Evolutionary conservation across 2,888 invertebrate species (phyloP), one percentile per base, ranked within the genome.

Genomic region (Ophioninae sp.): DNA sequence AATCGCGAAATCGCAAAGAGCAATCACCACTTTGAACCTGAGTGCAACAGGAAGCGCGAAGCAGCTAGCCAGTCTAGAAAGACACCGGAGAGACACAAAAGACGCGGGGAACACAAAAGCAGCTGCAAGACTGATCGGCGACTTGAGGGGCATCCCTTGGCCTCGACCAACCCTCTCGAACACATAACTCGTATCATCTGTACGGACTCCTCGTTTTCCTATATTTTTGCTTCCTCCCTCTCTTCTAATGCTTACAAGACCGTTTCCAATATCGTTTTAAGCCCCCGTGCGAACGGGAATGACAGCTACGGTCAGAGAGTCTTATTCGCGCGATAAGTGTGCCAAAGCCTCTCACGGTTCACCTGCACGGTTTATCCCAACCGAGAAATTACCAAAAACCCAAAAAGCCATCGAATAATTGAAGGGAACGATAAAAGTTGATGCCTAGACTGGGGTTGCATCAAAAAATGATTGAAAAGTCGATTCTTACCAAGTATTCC

Each of bases 81-180:
- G 82, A 86, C 77, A 85, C 64, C 61, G 78, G 80, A 65, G 74
- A 87, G 83, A 86, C 83, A 88, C 30, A 30, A 30, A 30, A 30
- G 30, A 30, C 89, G 89, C 91, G 91, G 91, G 90, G 89, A 85
- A 83, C 90, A 85, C 87, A 89, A 87, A 87, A 87, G 90, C 88
- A 87, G 90, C 88, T 88, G 77, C 88, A 92, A 92, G 92, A 92
- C 92, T 92, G 90, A 87, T 84, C 88, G 88, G 30, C 30, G 89
- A 93, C 93, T 93, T 93, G 93, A 92, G 91, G 90, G 93, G 93
- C 89, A 91, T 93, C 93, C 89, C 92, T 90, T 91, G 93, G 91
- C 93, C 93, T 93, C 92, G 92, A 88, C 87, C 88, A 87, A 89
- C 87, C 86, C 86, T 88, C 79, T 88, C 87, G 73, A 88, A 90